These are phyloP conservation scores for Lates japonicus DNA, from an alignment of 2,797 vertebrate species.

Conservation along the genomic window DNA sequence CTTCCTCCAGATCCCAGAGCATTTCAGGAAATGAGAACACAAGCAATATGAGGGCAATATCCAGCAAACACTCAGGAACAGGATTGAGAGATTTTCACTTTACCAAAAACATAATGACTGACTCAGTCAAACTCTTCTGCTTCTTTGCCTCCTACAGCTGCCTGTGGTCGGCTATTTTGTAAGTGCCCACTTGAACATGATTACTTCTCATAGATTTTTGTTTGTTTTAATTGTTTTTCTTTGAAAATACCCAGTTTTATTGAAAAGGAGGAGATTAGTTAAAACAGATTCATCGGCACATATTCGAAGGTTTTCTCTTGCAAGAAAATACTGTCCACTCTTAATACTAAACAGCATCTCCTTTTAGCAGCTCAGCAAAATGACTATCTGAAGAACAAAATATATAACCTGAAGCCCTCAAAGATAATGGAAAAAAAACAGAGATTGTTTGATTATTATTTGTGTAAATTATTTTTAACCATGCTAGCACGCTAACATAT, in stretches of 20 bases:
- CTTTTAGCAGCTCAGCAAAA: background rate
- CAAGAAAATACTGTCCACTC: background rate
- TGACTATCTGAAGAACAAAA: background rate
- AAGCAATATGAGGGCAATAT: constrained; percentile 73
- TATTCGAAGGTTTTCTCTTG: background rate
- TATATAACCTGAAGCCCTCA: background rate
- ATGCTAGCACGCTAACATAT: no score
- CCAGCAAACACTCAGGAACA: constrained; percentile 63
- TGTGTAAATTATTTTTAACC: background rate
- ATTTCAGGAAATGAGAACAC: constrained; percentile 78
- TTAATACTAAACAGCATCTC: background rate
- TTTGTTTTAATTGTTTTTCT: background rate
- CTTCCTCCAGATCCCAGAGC: constrained; percentile 64
- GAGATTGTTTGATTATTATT: background rate
- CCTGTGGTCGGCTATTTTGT: constrained; percentile 7
- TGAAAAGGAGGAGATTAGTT: background rate
- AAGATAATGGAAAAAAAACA: background rate
- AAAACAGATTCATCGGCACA: background rate
- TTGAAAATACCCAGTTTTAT: background rate
- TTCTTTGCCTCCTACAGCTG: constrained; percentile 21
- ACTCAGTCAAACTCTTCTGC: constrained; percentile 36
- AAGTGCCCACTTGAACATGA: constrained; percentile 6
- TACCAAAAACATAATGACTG: constrained; percentile 16
- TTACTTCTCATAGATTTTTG: background rate
- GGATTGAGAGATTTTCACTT: constrained; percentile 28